These are phyloP conservation scores for Barnardius zonarius DNA, from an alignment of 2,113 vertebrate genomes.

Conservation along the genomic window DNA sequence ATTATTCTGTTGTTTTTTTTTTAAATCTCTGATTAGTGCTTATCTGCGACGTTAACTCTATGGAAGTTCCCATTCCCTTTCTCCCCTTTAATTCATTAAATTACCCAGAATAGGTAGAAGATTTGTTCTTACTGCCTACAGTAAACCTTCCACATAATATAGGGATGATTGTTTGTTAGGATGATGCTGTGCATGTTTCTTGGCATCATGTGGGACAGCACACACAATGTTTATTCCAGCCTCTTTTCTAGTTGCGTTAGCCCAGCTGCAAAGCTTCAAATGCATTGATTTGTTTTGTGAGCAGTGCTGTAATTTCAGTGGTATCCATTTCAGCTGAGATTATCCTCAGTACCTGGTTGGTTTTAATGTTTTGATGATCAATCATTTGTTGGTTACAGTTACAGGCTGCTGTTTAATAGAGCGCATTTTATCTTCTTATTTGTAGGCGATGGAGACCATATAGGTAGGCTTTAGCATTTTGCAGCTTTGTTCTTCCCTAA, in stretches of 20 bases:
- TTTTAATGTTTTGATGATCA: slow-evolving; percentile 18
- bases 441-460: neutral
- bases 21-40: neutral
- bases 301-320: neutral
- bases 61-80: neutral
- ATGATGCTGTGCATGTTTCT: neutral
- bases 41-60: neutral
- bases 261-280: neutral
- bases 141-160: neutral
- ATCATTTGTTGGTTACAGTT: neutral
- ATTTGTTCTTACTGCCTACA: neutral
- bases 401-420: neutral
- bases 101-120: neutral
- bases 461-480: neutral
- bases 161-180: neutral
- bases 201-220: neutral
- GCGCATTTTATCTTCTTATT: neutral
- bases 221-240: fast-evolving
- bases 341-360: neutral
- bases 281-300: neutral
- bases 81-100: neutral
- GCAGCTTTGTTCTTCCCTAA: neutral
- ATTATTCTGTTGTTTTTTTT: neutral
- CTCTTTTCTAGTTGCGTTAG: neutral
- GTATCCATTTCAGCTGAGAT: neutral